These are phyloP conservation scores for Zaprionus africanus DNA, from an alignment of 1,140 invertebrate species.

Conservation along the genomic window DNA sequence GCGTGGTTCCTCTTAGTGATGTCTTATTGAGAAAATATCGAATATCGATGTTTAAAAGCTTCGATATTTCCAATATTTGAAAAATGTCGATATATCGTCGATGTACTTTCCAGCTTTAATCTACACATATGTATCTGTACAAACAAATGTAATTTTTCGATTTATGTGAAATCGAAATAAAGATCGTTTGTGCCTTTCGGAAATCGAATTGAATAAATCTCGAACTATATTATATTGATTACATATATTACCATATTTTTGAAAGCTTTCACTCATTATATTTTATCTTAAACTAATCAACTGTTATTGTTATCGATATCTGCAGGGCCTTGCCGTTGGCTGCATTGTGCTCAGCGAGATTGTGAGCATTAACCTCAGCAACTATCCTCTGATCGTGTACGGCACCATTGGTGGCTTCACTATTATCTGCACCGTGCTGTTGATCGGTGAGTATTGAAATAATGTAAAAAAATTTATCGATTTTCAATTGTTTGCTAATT, in stretches of 20 bases:
- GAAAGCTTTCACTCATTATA: neutral
- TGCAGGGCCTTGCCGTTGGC: conserved; percentile 74
- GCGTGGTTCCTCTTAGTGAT: too few species aligned
- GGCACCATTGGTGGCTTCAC: conserved; percentile 87
- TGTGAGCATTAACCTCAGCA: conserved; percentile 41
- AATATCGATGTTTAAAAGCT: too few species aligned
- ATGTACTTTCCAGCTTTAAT: too few species aligned
- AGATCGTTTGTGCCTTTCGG: too few species aligned
- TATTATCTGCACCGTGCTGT: conserved; percentile 87
- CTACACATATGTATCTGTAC: too few species aligned
- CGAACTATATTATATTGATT: neutral
- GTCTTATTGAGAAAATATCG: too few species aligned
- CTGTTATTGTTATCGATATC: neutral
- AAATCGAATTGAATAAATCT: too few species aligned
- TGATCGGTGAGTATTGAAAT: conserved; percentile 85
- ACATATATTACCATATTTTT: neutral
- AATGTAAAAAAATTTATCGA: neutral
- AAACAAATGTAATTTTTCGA: too few species aligned
- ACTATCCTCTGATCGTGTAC: conserved; percentile 65
- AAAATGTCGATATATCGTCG: too few species aligned
- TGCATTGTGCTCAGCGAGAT: conserved; percentile 75
- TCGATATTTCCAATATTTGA: too few species aligned
- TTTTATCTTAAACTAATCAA: conserved; percentile 1
- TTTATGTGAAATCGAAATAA: too few species aligned
- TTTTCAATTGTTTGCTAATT: neutral